Evolutionary conservation across 2,888 invertebrate genomes (phyloP).

Genomic region (Suillia variegata): DNA sequence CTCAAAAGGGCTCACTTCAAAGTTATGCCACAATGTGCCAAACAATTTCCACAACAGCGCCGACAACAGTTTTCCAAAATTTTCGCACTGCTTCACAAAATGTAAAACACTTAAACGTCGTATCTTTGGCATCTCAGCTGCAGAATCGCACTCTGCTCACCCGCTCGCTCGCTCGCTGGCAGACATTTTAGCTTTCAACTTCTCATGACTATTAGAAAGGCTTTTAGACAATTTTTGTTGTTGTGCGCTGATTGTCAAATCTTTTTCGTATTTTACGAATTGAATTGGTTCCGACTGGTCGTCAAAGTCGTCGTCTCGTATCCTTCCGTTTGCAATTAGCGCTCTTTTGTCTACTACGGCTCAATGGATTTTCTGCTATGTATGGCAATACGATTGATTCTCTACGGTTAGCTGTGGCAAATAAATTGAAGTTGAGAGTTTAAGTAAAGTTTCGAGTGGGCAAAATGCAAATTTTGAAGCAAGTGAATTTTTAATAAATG

Average conservation of each 20-base stretch:
- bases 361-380: neutral
- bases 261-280: neutral
- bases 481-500: neutral
- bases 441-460: too few species aligned
- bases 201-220: too few species aligned
- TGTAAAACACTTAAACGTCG: neutral
- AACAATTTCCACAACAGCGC: too few species aligned
- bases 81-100: neutral
- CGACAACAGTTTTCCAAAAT: too few species aligned
- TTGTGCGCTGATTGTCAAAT: neutral
- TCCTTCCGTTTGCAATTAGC: conserved; percentile 4
- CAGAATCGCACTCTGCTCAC: too few species aligned
- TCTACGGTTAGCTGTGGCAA: too few species aligned
- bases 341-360: neutral
- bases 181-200: too few species aligned
- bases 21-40: too few species aligned
- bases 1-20: too few species aligned
- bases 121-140: neutral
- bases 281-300: neutral
- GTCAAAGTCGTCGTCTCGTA: neutral
- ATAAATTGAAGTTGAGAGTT: too few species aligned
- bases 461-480: neutral
- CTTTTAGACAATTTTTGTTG: too few species aligned
- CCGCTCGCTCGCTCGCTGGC: too few species aligned
- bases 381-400: neutral